These are phyloP conservation scores for Antheraea mylitta DNA, from an alignment of 1,140 invertebrate species.

Conservation along the genomic window DNA sequence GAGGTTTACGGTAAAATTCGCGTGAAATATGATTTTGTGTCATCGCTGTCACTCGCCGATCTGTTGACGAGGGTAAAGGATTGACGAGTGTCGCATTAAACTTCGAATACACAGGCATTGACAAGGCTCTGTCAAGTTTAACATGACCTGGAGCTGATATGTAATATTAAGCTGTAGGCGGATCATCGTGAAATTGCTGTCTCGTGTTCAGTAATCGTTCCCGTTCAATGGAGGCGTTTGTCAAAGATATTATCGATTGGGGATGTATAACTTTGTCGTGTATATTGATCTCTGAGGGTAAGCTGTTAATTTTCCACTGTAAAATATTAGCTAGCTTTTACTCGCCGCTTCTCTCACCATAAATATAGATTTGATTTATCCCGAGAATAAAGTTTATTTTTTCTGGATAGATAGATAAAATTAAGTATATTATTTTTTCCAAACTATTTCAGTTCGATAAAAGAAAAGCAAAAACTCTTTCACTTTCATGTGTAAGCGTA, in stretches of 20 bases:
- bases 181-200: not conserved
- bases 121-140: not conserved
- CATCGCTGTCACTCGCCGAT: slow-evolving; percentile 1
- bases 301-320: not conserved
- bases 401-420: no score
- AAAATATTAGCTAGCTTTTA: no score
- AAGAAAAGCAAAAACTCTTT: no score
- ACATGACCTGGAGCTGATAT: not conserved
- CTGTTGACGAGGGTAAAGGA: not conserved
- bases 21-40: not conserved
- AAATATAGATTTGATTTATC: no score
- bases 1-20: not conserved
- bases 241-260: not conserved
- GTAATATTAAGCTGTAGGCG: not conserved
- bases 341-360: no score
- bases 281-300: not conserved
- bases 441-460: no score
- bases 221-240: not conserved
- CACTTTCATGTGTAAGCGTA: no score
- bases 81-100: slow-evolving; percentile 4
- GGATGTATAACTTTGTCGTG: not conserved
- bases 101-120: not conserved
- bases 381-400: no score
- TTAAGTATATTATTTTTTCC: no score
- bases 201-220: slow-evolving; percentile 1